Evolutionary conservation across 2,888 invertebrate genomes (phyloP), one percentile per base, ranked within the genome.

Genomic region (Globia sparganii): DNA sequence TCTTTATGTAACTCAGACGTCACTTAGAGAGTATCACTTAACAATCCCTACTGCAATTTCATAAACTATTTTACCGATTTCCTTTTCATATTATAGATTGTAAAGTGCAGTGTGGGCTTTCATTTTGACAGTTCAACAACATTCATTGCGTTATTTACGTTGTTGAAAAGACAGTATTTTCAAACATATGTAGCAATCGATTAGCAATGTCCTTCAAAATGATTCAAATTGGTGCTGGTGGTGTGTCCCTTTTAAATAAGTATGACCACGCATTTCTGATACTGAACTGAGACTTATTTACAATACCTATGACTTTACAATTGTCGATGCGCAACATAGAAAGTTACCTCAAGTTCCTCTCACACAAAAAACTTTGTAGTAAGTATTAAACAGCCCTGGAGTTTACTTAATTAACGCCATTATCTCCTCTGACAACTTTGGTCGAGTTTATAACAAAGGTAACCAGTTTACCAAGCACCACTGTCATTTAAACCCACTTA

Each of bases 351-450:
- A 75, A 89, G 82, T 73, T 78, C 64, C 76, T 76, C 82, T 82
- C 78, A 88, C 72, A 90, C 82, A 78, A 83, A 86, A 86, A 87
- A 88, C 92, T 92, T 93, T 93, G 91, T 92, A 83, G 84, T 83
- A 88, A 40, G 46, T 77, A 83, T 88, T 84, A 88, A 90, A 91
- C 91, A 91, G 90, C 90, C 87, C 90, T 89, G 88, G 88, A 89
- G 91, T 94, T 94, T 94, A 94, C 92, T 89, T 93, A 94, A 94
- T 95, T 94, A 95, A 92, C 92, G 91, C 92, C 90, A 94, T 94
- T 94, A 94, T 93, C 90, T 91, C 88, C 90, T 91, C 88, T 88
- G 89, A 90, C 86, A 82, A 84, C 87, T 72, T 82, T 75, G 80
- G 78, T 77, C 31, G 80, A 75, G 67, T 78, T 88, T 82, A 87